Evolutionary conservation across 1,140 invertebrate genomes (phyloP), one percentile per base, ranked within the genome.

Genomic region (Globodera rostochiensis): DNA sequence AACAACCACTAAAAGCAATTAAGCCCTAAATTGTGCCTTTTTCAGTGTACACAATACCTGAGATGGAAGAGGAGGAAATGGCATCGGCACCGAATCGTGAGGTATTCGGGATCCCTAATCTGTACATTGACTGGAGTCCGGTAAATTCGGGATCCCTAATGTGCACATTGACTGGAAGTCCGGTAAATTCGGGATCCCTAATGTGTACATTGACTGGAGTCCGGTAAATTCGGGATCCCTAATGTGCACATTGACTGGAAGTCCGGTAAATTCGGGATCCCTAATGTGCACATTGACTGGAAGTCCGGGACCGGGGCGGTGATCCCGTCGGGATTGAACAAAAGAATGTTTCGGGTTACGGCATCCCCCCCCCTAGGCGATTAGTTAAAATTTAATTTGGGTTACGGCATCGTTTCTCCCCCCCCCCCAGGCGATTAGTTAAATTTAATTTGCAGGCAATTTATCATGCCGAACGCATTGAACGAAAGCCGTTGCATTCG

Each of bases 1-100:
- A 13, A 76, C 15, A 76, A 76, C 45, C 53, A 57, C 5, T 57
- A 74, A 74, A 74, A 80, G 70, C 21, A 21, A 66, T 66, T 21
- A 66, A 13, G n/a, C 13, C 60, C 60, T 15, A 15, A 13, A 15
- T 66, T 66, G 60, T 36, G 25, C 36, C 21, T 71, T 71, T 71
- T 71, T 13, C n/a, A 76, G 80, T 88, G n/a, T 90, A 90, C 74
- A 88, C 89, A 45, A 88, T 90, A 64, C 86, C 87, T 11, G 87
- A 88, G 79, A 85, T 82, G 60, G 89, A 88, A 66, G 86, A 87
- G 70, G 86, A 88, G 74, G 81, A 85, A 36, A 71, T 74, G 36
- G 84, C 84, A 45, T 53, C 57, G 19, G 57, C 19, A 15, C 57
- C 19, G 11, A 64, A 64, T 64, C 57, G 57, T 64, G 57, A 64